Conservation (phyloP, 2,888 invertebrate genomes). For the Erebia palarica region DNA sequence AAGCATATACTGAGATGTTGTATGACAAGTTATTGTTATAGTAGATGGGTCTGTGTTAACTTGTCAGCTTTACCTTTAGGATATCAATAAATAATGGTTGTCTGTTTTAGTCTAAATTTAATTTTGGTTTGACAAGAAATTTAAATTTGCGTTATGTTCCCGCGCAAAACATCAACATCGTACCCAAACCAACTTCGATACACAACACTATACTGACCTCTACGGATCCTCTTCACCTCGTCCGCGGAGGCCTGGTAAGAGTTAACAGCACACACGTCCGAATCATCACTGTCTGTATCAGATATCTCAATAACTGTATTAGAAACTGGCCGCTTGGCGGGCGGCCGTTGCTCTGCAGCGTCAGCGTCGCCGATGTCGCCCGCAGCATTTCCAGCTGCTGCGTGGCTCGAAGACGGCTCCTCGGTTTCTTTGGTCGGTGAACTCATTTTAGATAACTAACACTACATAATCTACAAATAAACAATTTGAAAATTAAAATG, state of each 20-base stretch:
- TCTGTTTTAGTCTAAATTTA: neutral
- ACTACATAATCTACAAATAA: constrained; percentile 76
- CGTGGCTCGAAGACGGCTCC: constrained; percentile 63
- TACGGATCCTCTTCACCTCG: constrained; percentile 77
- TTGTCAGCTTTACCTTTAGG: neutral
- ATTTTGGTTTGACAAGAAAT: constrained; percentile 33
- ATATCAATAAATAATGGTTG: neutral
- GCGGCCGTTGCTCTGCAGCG: constrained; percentile 57
- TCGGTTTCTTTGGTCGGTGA: constrained; percentile 68
- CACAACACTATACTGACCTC: constrained; percentile 55
- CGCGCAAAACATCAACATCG: constrained; percentile 52
- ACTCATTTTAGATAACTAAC: constrained; percentile 64
- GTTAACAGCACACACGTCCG: constrained; percentile 78
- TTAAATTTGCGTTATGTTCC: constrained; percentile 48
- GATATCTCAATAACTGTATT: constrained; percentile 73
- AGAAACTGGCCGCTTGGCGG: constrained; percentile 68
- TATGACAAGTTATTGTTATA: too few species aligned
- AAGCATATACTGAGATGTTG: too few species aligned
- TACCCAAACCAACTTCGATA: constrained; percentile 34
- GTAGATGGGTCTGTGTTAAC: too few species aligned
- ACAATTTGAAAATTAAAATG: constrained; percentile 65
- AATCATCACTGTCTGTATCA: constrained; percentile 77
- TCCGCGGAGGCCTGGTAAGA: constrained; percentile 77
- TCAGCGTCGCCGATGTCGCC: constrained; percentile 47
- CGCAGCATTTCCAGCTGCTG: constrained; percentile 48